Percentiles rank a stretch among this genome's conserved stretches.
Evolutionary conservation across 2,797 vertebrate genomes (phyloP).

Genomic region (Oceanodroma leucorhoa): DNA sequence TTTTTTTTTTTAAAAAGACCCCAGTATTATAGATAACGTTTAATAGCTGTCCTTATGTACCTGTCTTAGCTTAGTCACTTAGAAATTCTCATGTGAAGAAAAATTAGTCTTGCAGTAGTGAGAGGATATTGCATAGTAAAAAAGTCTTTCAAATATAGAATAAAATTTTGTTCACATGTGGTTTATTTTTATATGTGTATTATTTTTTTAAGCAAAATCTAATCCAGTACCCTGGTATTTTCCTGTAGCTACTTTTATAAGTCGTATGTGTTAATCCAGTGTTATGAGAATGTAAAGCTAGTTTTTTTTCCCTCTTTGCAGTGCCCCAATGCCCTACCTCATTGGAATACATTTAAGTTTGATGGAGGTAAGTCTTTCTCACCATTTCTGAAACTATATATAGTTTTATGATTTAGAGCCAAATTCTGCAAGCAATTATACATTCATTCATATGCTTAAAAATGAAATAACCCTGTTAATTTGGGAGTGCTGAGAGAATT

Average conservation of each 20-base stretch:
- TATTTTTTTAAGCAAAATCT: slow-evolving; percentile 48
- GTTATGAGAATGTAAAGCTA: slow-evolving; percentile 62
- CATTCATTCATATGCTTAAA: slow-evolving; percentile 16
- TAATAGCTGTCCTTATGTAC: not conserved
- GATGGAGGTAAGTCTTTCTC: slow-evolving; percentile 89
- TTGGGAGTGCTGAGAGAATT: not conserved
- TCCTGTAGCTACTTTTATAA: slow-evolving; percentile 34
- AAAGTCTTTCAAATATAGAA: not conserved
- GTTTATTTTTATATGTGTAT: not conserved
- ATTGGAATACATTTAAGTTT: slow-evolving; percentile 98
- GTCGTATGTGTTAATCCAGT: not conserved
- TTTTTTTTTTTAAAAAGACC: not conserved
- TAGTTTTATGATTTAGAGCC: not conserved
- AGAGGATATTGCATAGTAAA: not conserved
- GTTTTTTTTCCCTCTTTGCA: slow-evolving; percentile 75
- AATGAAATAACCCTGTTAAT: not conserved
- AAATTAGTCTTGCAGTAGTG: not conserved
- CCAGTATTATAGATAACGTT: not conserved
- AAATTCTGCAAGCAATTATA: slow-evolving; percentile 1
- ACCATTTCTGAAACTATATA: not conserved
- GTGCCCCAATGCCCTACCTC: slow-evolving; percentile 98
- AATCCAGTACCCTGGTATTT: slow-evolving; percentile 9
- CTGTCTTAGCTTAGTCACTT: not conserved
- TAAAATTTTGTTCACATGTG: not conserved
- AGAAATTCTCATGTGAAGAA: not conserved